phyloP scores from a whole-genome alignment of 1,140 invertebrate genomes.

The Nylanderia fulva region DNA sequence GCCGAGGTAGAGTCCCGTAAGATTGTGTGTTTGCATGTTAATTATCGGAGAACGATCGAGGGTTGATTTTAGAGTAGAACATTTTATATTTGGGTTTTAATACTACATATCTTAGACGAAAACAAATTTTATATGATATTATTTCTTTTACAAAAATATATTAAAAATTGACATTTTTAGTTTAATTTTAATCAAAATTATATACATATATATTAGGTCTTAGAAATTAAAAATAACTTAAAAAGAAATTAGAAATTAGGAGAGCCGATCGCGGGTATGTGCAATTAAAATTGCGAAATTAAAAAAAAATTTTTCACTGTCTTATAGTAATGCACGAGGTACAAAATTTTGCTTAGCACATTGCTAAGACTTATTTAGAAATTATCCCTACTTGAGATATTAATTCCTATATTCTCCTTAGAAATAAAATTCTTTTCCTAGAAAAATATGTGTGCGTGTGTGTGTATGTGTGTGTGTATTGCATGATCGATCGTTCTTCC shows the following conservation, averaged over 20 bases:
- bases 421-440: too few relatives aligned
- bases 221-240: background rate
- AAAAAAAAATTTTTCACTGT: too few relatives aligned
- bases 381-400: too few relatives aligned
- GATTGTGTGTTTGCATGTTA: background rate
- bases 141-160: background rate
- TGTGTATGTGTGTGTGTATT: background rate
- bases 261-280: too few relatives aligned
- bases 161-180: too few relatives aligned
- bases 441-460: background rate
- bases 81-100: background rate
- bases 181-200: too few relatives aligned
- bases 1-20: background rate
- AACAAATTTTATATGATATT: background rate
- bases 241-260: too few relatives aligned
- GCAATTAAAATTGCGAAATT: too few relatives aligned
- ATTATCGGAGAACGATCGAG: background rate
- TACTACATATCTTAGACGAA: background rate
- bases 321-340: too few relatives aligned
- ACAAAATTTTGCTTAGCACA: too few relatives aligned
- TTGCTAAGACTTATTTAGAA: too few relatives aligned
- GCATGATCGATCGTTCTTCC: background rate
- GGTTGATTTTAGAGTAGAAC: background rate
- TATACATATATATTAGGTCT: background rate
- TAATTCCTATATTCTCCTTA: too few relatives aligned